These are phyloP conservation scores for Apodemia zela DNA, from an alignment of 2,888 invertebrate species.

Conservation along the genomic window DNA sequence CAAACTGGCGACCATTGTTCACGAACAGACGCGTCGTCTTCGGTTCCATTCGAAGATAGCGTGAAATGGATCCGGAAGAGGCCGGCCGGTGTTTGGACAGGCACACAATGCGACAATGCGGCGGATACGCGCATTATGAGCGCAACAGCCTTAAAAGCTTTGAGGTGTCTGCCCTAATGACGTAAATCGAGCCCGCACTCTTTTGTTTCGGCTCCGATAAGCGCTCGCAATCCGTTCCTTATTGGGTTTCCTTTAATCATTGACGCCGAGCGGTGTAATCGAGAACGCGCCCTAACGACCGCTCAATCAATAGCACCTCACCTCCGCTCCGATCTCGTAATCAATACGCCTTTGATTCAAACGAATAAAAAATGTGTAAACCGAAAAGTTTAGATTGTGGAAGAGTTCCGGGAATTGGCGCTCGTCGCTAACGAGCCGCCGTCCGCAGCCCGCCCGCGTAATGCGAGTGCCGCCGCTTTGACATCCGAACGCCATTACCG, in stretches of 20 bases:
- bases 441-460: background rate
- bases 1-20: slow-evolving; percentile 5
- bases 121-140: slow-evolving; percentile 50
- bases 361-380: slow-evolving; percentile 47
- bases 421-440: slow-evolving; percentile 28
- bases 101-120: slow-evolving; percentile 60
- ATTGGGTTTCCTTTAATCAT: slow-evolving; percentile 75
- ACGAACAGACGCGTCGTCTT: slow-evolving; percentile 24
- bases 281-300: slow-evolving; percentile 46
- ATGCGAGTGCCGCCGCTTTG: background rate
- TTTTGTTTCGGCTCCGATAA: slow-evolving; percentile 62
- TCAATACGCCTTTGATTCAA: slow-evolving; percentile 66
- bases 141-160: slow-evolving; percentile 43
- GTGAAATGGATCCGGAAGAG: slow-evolving; percentile 49
- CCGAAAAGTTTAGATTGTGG: slow-evolving; percentile 31
- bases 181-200: slow-evolving; percentile 64
- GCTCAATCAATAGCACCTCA: slow-evolving; percentile 48
- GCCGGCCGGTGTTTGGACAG: slow-evolving; percentile 55
- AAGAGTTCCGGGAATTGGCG: slow-evolving; percentile 31
- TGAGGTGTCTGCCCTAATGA: slow-evolving; percentile 60
- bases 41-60: slow-evolving; percentile 28
- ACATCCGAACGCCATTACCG: too few relatives aligned
- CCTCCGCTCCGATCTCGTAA: slow-evolving; percentile 43
- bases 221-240: slow-evolving; percentile 55
- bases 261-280: slow-evolving; percentile 45